Conservation (phyloP, 2,797 vertebrate species). For the Ciconia nigra region DNA sequence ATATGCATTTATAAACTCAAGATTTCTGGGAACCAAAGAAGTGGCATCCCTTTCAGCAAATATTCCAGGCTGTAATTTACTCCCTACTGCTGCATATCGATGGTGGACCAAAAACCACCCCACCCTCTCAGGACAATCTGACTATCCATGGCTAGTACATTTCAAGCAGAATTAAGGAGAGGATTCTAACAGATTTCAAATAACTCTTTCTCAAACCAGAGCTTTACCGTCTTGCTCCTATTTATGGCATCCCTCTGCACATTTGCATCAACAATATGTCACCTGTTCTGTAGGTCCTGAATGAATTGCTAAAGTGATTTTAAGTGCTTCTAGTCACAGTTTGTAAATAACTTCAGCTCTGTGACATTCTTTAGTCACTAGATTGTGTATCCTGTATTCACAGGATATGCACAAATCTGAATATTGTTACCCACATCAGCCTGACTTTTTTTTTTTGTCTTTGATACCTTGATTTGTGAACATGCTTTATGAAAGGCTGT, state of each 20-base stretch:
- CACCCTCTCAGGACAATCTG: background rate
- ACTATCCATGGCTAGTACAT: background rate
- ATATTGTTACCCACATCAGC: background rate
- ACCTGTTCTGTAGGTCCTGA: background rate
- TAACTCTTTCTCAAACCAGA: background rate
- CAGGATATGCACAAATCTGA: background rate
- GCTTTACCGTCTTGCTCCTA: background rate
- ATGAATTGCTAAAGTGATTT: background rate
- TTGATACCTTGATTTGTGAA: background rate
- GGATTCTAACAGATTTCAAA: background rate
- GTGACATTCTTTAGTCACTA: background rate
- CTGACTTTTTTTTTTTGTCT: background rate
- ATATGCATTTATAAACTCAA: background rate
- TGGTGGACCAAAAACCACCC: background rate
- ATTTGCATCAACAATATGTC: background rate
- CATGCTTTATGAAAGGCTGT: background rate
- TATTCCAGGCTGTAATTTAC: background rate
- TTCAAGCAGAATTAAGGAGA: background rate
- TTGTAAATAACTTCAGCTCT: background rate
- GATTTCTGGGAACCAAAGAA: background rate
- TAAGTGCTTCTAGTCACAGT: background rate
- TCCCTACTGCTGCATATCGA: background rate
- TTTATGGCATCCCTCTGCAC: background rate
- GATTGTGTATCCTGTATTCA: background rate
- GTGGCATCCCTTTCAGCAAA: background rate